Conservation (phyloP, 35 echinoderm and acorn worm genomes). For the Patiria miniata region DNA sequence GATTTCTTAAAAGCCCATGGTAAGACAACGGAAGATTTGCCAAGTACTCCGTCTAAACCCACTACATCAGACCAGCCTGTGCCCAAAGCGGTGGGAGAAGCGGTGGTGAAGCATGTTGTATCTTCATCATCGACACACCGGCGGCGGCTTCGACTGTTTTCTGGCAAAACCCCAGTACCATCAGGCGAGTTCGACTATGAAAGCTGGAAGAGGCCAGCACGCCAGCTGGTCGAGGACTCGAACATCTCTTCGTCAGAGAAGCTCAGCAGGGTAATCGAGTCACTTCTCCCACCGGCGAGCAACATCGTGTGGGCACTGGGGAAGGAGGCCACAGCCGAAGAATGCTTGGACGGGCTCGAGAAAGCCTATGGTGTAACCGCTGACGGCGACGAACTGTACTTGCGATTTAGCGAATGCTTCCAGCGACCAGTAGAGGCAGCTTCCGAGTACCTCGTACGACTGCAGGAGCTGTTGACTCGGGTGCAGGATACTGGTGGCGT, state of each 20-base stretch:
- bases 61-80: background rate
- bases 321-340: background rate
- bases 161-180: conserved; percentile 35
- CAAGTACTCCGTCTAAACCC: background rate
- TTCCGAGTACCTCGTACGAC: conserved; percentile 14
- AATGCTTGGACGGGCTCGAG: background rate
- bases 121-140: background rate
- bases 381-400: conserved; percentile 23
- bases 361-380: conserved; percentile 9
- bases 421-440: conserved; percentile 1
- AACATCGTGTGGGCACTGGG: conserved; percentile 4
- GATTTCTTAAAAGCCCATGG: background rate
- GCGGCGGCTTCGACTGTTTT: conserved; percentile 49
- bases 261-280: background rate
- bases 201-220: conserved; percentile 52
- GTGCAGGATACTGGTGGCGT: background rate
- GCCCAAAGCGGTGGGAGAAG: background rate
- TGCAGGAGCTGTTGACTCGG: background rate
- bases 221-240: conserved; percentile 45
- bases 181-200: conserved; percentile 49
- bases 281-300: conserved; percentile 54
- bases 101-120: background rate
- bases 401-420: conserved; percentile 5
- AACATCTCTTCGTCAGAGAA: conserved; percentile 4
- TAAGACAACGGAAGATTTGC: background rate